Evolutionary conservation across 2,113 vertebrate species (phyloP).

Genomic region (Gopherus evgoodei): DNA sequence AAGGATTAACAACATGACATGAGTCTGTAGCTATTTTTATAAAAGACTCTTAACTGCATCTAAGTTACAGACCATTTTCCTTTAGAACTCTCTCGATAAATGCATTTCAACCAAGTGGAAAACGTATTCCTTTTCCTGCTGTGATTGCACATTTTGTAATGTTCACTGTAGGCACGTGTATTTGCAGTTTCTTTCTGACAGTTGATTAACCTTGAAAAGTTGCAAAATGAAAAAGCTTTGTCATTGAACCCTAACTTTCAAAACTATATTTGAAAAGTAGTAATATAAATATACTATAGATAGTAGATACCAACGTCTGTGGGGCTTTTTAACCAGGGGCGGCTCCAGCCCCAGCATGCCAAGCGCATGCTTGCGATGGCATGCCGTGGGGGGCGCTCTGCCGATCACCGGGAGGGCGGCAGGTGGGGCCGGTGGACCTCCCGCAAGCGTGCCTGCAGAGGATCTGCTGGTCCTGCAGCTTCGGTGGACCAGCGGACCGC

Average conservation of each 20-base stretch:
- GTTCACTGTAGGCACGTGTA: slow-evolving; percentile 57
- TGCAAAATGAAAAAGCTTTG: slow-evolving; percentile 37
- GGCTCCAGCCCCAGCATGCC: no score
- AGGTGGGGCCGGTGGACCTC: no score
- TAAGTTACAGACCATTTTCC: slow-evolving; percentile 71
- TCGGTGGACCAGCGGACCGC: no score
- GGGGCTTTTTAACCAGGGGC: background rate
- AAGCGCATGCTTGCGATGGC: no score
- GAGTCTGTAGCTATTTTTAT: slow-evolving; percentile 43
- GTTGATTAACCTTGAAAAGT: slow-evolving; percentile 75
- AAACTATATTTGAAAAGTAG: slow-evolving; percentile 2
- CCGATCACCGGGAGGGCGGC: no score
- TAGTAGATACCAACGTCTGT: background rate
- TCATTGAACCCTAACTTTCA: slow-evolving; percentile 41
- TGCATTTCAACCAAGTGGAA: slow-evolving; percentile 70
- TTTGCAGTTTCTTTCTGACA: slow-evolving; percentile 70
- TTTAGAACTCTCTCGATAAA: slow-evolving; percentile 67
- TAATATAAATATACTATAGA: background rate
- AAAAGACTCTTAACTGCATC: slow-evolving; percentile 60
- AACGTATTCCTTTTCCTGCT: slow-evolving; percentile 75
- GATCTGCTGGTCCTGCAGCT: no score
- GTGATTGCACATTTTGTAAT: slow-evolving; percentile 75
- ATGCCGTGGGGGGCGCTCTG: no score
- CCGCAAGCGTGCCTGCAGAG: no score
- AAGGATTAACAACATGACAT: slow-evolving; percentile 13